Percentiles rank a stretch among this genome's conserved stretches.
These are phyloP conservation scores for Drosophila gaucha DNA, from an alignment of 2,888 invertebrate genomes.

Conservation along the genomic window DNA sequence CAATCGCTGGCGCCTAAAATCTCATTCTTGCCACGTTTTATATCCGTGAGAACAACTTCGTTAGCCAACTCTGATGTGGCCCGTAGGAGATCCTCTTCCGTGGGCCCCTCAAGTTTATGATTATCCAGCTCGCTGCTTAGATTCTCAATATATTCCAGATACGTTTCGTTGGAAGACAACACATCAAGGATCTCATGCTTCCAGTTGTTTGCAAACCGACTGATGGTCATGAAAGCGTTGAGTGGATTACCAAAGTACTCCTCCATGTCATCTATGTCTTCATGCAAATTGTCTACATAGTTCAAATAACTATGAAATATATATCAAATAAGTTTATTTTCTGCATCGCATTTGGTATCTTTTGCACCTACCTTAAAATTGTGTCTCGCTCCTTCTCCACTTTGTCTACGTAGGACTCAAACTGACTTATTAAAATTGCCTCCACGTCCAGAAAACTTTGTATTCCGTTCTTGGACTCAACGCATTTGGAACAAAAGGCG, in stretches of 20 bases:
- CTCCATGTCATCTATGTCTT: slow-evolving; percentile 7
- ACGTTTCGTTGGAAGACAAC: slow-evolving; percentile 10
- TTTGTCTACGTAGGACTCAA: slow-evolving; percentile 47
- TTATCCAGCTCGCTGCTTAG: background rate
- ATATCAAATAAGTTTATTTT: background rate
- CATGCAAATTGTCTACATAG: slow-evolving; percentile 26
- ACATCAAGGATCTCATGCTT: slow-evolving; percentile 50
- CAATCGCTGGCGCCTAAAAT: slow-evolving; percentile 68
- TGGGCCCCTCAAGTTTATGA: slow-evolving; percentile 23
- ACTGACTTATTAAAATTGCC: slow-evolving; percentile 20
- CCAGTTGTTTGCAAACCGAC: slow-evolving; percentile 66
- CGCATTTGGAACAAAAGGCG: slow-evolving; percentile 11
- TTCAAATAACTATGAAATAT: slow-evolving; percentile 38
- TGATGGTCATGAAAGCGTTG: slow-evolving; percentile 58
- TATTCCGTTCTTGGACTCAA: slow-evolving; percentile 5
- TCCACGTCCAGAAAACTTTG: slow-evolving; percentile 44
- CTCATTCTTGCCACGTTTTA: slow-evolving; percentile 85
- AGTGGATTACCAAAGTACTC: slow-evolving; percentile 65
- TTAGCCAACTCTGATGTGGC: slow-evolving; percentile 92
- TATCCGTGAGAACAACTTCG: slow-evolving; percentile 90
- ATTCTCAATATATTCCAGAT: slow-evolving; percentile 12
- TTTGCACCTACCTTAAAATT: slow-evolving; percentile 37
- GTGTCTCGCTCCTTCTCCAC: slow-evolving; percentile 7
- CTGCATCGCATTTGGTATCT: accelerated
- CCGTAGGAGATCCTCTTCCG: slow-evolving; percentile 93